phyloP scores from a whole-genome alignment of 2,888 invertebrate species.

The Campaea margaritaria region DNA sequence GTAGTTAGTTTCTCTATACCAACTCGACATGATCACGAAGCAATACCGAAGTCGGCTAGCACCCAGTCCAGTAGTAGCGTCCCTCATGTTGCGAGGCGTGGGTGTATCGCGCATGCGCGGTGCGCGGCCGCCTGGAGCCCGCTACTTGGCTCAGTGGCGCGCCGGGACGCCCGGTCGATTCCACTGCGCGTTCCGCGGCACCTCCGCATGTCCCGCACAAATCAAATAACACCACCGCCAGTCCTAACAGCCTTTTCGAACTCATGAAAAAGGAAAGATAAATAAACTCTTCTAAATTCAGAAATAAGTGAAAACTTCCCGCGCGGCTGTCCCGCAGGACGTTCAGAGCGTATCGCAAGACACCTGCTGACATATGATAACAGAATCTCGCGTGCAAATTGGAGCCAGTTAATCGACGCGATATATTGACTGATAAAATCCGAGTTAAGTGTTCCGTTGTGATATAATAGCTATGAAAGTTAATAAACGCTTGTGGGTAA shows the following conservation, averaged over 20 bases:
- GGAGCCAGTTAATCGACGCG: conserved; percentile 38
- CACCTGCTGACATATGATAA: conserved; percentile 62
- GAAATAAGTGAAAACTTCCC: conserved; percentile 5
- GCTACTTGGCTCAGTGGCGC: conserved; percentile 76
- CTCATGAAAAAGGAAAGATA: conserved; percentile 28
- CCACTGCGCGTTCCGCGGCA: conserved; percentile 62
- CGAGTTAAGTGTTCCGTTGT: conserved; percentile 39
- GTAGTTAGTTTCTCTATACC: neutral
- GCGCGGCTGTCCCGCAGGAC: conserved; percentile 20
- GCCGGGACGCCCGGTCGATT: conserved; percentile 81
- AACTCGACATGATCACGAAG: neutral
- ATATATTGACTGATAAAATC: conserved; percentile 42
- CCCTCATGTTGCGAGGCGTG: conserved; percentile 49
- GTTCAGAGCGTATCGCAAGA: conserved; percentile 32
- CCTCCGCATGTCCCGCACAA: conserved; percentile 19
- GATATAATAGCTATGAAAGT: conserved; percentile 37
- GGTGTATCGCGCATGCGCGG: conserved; percentile 71
- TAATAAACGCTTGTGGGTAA: conserved; percentile 26
- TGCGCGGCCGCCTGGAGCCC: conserved; percentile 61
- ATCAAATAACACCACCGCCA: conserved; percentile 25
- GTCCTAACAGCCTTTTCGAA: conserved; percentile 7
- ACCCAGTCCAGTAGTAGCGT: conserved; percentile 36
- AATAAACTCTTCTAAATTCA: conserved; percentile 16
- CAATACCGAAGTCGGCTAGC: conserved; percentile 8
- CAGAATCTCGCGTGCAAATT: conserved; percentile 46